These are phyloP conservation scores for Periparus ater DNA, from an alignment of 2,797 vertebrate genomes.

Conservation along the genomic window DNA sequence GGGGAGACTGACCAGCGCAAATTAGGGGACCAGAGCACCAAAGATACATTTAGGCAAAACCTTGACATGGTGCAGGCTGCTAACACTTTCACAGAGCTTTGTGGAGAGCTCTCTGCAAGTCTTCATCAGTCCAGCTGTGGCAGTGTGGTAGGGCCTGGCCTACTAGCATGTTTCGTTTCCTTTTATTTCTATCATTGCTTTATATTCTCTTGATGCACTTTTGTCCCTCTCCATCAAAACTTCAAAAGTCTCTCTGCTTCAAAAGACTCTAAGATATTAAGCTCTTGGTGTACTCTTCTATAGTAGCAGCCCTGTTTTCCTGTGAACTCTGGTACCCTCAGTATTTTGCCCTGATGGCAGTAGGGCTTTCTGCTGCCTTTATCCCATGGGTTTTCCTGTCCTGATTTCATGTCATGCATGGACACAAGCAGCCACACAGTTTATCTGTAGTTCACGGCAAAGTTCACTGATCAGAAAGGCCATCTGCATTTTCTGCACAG, in stretches of 20 bases:
- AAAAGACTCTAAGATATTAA: not conserved
- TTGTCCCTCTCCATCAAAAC: not conserved
- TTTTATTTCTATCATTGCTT: not conserved
- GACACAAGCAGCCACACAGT: not conserved
- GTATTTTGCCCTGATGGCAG: not conserved
- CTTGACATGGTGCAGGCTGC: not conserved
- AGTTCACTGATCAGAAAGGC: not conserved
- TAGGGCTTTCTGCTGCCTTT: not conserved
- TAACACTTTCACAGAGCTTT: not conserved
- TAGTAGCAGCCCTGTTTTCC: not conserved
- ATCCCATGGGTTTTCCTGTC: not conserved
- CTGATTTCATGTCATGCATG: not conserved
- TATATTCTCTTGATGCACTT: not conserved
- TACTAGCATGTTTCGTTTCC: not conserved
- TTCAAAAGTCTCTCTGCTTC: not conserved
- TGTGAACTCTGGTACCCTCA: not conserved
- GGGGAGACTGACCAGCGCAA: not conserved
- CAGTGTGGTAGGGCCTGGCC: not conserved
- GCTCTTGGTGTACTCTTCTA: not conserved
- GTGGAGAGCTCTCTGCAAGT: not conserved
- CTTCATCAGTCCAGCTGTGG: not conserved
- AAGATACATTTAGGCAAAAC: not conserved
- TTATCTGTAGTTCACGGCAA: not conserved
- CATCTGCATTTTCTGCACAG: not conserved
- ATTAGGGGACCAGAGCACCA: not conserved